Evolutionary conservation across 2,113 vertebrate genomes (phyloP), one percentile per base, ranked within the genome.

Genomic region (Scophthalmus maximus): DNA sequence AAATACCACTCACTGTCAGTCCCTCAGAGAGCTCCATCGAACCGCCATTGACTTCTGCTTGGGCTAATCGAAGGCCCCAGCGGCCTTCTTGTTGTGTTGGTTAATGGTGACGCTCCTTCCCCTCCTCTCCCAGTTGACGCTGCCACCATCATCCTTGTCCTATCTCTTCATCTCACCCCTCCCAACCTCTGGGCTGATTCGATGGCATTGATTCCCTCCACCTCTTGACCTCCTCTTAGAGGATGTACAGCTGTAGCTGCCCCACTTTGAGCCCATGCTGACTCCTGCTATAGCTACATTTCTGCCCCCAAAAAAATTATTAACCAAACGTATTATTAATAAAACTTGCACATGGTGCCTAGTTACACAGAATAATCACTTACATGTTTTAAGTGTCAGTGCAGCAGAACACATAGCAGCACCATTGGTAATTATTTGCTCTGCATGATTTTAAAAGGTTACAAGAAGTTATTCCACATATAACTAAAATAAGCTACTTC

Each of bases 31-130:
- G 51, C 30, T 63, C 29, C 68, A 82, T 84, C 11, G 74, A 87
- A 76, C 79, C 29, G 14, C 52, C 88, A 90, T 88, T 80, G 90
- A 90, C 57, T 5, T 27, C 51, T 53, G 63, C 51, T 8, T 49
- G 29, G 52, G 36, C 79, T 77, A 85, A 92, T 93, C 82, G 62
- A 92, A 93, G 76, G 52, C 78, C 66, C 76, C 49, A 42, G 80
- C 12, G 50, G 80, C 80, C 73, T 17, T 38, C 73, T 83, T 84
- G 78, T 80, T 77, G 81, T 58, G 57, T 83, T 85, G 83, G 87
- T 91, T 88, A 88, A 85, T 85, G 76, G 79, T 82, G 81, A 83
- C 80, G 81, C 72, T n/a, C 36, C 74, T 55, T 60, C 56, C 69
- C n/a, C 49, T 66, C 61, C 78, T 62, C 27, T 70, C 23, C 40